Conservation (phyloP, 2,113 vertebrate species). For the Bubo scandiacus region DNA sequence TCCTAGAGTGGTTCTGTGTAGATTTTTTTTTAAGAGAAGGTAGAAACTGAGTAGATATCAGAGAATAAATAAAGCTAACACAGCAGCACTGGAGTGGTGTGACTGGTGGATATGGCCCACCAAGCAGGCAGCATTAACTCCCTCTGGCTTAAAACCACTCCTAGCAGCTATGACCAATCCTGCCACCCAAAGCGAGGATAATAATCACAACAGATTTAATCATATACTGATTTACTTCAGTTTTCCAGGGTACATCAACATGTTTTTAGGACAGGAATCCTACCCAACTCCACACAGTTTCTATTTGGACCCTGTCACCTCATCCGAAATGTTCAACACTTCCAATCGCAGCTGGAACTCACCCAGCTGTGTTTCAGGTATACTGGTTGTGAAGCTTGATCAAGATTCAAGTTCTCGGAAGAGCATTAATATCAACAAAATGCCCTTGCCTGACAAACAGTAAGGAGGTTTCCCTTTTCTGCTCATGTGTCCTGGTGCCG, state of each 20-base stretch:
- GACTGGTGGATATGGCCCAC: not conserved
- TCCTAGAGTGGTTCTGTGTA: not conserved
- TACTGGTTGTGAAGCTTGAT: not conserved
- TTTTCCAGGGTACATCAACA: not conserved
- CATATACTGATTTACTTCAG: not conserved
- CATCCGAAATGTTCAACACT: not conserved
- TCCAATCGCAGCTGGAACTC: not conserved
- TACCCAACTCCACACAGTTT: not conserved
- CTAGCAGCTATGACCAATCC: not conserved
- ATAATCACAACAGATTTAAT: not conserved
- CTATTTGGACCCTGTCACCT: not conserved
- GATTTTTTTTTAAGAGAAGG: not conserved
- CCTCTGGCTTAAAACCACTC: not conserved
- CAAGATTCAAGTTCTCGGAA: not conserved
- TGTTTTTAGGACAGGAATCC: not conserved
- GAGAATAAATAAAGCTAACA: not conserved
- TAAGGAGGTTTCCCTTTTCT: not conserved
- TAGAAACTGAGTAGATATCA: not conserved
- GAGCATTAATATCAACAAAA: not conserved
- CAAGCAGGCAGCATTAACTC: not conserved
- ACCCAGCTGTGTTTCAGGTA: not conserved
- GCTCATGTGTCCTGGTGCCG: not conserved
- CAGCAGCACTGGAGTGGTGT: not conserved
- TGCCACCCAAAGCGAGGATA: fast-evolving
- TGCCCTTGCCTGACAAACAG: not conserved